phyloP scores from a whole-genome alignment of 2,888 invertebrate genomes.

The Theodoxus fluviatilis region DNA sequence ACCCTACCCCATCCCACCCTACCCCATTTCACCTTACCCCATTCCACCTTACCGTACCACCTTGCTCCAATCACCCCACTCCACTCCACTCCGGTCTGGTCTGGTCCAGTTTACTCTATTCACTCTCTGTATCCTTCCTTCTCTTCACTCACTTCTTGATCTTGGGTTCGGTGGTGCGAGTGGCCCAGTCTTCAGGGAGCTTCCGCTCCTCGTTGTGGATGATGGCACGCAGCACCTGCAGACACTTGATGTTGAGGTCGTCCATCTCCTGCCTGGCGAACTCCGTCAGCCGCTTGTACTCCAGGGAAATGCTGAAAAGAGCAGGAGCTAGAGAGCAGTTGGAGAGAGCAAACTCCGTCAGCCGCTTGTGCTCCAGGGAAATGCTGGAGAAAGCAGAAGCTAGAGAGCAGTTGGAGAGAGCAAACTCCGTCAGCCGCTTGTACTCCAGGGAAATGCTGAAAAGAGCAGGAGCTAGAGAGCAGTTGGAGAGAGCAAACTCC shows the following conservation, averaged over 20 bases:
- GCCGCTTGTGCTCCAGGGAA: conserved; percentile 45
- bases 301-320: conserved; percentile 45
- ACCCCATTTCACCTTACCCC: no score
- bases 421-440: no score
- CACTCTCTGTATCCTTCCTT: neutral
- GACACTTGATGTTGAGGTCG: conserved; percentile 63
- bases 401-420: no score
- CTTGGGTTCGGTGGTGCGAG: conserved; percentile 51
- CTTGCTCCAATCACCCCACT: no score
- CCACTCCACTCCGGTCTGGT: no score
- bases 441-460: conserved; percentile 43
- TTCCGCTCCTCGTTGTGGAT: conserved; percentile 64
- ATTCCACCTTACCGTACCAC: no score
- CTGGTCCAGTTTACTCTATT: no score
- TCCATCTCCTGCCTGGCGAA: conserved; percentile 60
- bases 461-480: no score
- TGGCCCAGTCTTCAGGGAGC: conserved; percentile 60
- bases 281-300: conserved; percentile 48
- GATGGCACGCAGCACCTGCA: conserved; percentile 62
- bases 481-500: no score
- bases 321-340: neutral
- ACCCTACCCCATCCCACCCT: no score
- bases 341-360: conserved; percentile 51
- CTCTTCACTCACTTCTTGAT: conserved; percentile 46
- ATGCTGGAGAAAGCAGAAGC: conserved; percentile 37